Conservation (phyloP, 2,888 invertebrate genomes). For the Nomada ferruginata region DNA sequence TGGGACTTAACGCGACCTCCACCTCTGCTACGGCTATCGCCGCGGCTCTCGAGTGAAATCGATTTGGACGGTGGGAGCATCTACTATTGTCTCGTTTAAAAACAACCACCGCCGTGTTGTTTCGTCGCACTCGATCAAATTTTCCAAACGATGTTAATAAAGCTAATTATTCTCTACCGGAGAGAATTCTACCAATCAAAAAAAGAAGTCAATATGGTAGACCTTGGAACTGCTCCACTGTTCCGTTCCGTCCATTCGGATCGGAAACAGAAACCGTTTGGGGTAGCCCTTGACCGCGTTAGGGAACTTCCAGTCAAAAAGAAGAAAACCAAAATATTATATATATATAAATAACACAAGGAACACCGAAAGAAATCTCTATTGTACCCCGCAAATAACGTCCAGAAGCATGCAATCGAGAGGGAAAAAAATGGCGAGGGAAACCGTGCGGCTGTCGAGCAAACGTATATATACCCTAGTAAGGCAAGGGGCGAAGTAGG, state of each 20-base stretch:
- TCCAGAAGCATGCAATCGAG: neutral
- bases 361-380: neutral
- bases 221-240: neutral
- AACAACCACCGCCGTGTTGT: neutral
- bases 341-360: neutral
- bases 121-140: neutral
- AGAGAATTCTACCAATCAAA: too few species aligned
- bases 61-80: constrained; percentile 9
- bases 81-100: constrained; percentile 8
- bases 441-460: neutral
- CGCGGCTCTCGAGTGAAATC: constrained; percentile 26
- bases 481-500: constrained; percentile 20
- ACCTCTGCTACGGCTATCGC: constrained; percentile 2
- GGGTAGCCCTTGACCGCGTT: too few species aligned
- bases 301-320: neutral
- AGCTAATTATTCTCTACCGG: too few species aligned
- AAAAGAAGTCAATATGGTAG: neutral
- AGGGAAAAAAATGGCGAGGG: neutral
- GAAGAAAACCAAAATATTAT: neutral
- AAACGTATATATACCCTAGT: constrained; percentile 5
- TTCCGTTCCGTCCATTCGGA: neutral
- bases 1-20: constrained; percentile 35
- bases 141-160: neutral
- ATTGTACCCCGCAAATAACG: constrained; percentile 12
- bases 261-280: neutral